A percentile compares a stretch with the other conserved stretches of the same genome.
phyloP scores from a whole-genome alignment of 2,888 invertebrate species.

The Actias luna region DNA sequence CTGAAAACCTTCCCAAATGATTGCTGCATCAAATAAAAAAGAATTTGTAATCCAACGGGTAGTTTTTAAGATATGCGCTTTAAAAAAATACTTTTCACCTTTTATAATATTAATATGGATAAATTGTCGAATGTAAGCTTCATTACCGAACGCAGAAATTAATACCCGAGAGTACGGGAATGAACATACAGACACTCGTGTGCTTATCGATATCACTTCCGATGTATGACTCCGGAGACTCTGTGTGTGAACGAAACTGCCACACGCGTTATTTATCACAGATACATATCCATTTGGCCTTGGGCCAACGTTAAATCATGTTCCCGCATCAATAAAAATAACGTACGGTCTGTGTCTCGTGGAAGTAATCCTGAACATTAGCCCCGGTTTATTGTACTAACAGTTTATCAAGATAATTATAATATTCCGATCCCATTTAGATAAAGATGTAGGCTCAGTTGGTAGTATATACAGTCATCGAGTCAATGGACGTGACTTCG shows the following conservation, averaged over 20 bases:
- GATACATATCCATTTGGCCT: not conserved
- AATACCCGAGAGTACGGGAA: not conserved
- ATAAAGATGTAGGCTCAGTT: no score
- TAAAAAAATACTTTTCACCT: no score
- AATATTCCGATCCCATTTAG: not conserved
- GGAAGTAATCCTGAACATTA: not conserved
- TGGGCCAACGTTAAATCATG: not conserved
- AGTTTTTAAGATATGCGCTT: no score
- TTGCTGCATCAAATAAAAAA: no score
- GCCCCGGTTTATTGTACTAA: not conserved
- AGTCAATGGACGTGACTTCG: no score
- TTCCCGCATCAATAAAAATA: not conserved
- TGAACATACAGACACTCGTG: not conserved
- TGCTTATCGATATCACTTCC: not conserved
- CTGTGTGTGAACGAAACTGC: not conserved
- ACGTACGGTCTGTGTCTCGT: not conserved
- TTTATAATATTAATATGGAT: not conserved
- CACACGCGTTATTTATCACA: not conserved
- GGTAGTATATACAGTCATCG: no score
- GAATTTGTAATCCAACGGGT: no score
- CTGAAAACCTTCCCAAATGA: no score
- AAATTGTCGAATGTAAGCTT: not conserved
- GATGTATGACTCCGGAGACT: not conserved
- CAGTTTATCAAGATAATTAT: not conserved
- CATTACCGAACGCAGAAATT: not conserved